These are phyloP conservation scores for Hydriomena furcata DNA, from an alignment of 2,888 invertebrate species.

Conservation along the genomic window DNA sequence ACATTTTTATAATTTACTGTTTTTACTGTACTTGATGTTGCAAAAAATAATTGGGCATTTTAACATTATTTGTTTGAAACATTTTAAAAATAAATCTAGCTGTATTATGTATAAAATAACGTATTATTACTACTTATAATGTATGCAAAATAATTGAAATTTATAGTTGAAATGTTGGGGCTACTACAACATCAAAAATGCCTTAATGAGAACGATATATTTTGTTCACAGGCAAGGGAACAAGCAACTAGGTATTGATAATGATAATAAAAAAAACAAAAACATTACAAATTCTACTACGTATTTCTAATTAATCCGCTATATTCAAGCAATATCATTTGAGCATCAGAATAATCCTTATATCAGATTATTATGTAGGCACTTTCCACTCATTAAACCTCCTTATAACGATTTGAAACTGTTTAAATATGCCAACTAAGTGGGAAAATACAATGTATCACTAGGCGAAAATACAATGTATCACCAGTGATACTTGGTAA, in stretches of 20 bases:
- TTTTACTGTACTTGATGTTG: neutral
- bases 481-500: neutral
- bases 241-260: constrained; percentile 53
- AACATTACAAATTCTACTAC: constrained; percentile 54
- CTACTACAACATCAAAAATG: constrained; percentile 16
- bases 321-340: constrained; percentile 68
- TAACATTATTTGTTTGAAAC: neutral
- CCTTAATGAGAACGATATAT: constrained; percentile 32
- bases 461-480: too few species aligned
- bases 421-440: neutral
- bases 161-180: constrained; percentile 9
- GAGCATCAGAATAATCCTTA: constrained; percentile 72
- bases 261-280: constrained; percentile 7
- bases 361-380: constrained; percentile 35
- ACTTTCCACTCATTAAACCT: constrained; percentile 68
- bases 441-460: neutral
- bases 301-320: constrained; percentile 47
- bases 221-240: constrained; percentile 55
- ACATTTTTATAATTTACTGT: too few species aligned
- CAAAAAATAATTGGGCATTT: neutral
- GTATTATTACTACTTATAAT: too few species aligned
- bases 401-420: constrained; percentile 70
- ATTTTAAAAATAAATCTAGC: neutral
- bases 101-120: constrained; percentile 1
- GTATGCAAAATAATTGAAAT: constrained; percentile 16